Percentiles rank a stretch among this genome's conserved stretches.
These are phyloP conservation scores for Ictidomys tridecemlineatus DNA, from an alignment of 2,113 vertebrate species.

Conservation along the genomic window DNA sequence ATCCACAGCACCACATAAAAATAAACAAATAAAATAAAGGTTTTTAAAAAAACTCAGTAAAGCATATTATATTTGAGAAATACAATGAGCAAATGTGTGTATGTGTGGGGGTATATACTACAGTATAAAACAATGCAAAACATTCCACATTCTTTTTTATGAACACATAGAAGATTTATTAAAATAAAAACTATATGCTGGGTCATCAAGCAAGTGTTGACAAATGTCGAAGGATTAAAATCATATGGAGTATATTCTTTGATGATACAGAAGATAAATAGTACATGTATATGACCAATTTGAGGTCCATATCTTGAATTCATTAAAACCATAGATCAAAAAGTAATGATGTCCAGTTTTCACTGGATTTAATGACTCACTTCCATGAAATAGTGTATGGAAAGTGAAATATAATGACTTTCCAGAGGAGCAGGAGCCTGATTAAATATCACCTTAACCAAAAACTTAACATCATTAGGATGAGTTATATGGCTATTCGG, in stretches of 20 bases:
- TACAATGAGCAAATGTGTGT: not conserved
- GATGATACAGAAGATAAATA: not conserved
- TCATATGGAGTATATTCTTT: not conserved
- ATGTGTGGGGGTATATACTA: not conserved
- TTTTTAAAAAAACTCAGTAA: not conserved
- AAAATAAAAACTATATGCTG: not conserved
- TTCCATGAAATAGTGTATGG: not conserved
- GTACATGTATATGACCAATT: not conserved
- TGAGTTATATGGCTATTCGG: not conserved
- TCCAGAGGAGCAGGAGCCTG: not conserved
- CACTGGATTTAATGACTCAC: not conserved
- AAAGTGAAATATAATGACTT: not conserved
- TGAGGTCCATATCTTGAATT: not conserved
- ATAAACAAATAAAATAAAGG: too few relatives aligned
- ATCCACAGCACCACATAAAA: too few relatives aligned
- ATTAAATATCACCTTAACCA: not conserved
- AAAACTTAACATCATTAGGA: not conserved
- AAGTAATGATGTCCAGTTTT: not conserved
- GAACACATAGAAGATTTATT: not conserved
- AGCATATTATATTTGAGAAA: slow-evolving; percentile 5
- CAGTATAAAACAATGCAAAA: not conserved
- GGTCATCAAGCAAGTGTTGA: not conserved
- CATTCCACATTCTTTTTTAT: not conserved
- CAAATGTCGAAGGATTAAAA: not conserved
- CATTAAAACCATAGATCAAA: not conserved